A percentile compares a stretch with the other conserved stretches of the same genome.
phyloP scores from a whole-genome alignment of 1,140 invertebrate species.

The Caenorhabditis elegans region DNA sequence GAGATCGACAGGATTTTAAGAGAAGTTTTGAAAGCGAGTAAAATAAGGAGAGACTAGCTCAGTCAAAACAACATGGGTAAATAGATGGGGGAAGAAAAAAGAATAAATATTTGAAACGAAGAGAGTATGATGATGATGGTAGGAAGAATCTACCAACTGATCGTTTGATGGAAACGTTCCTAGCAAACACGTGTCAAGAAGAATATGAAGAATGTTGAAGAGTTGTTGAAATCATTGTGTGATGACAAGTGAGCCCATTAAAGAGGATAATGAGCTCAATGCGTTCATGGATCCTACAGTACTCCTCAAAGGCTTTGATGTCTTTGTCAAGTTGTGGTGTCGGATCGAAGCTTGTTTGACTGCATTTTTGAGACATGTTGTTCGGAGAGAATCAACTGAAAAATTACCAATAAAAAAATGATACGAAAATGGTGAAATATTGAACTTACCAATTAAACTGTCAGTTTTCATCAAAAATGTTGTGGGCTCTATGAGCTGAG shows the following conservation, averaged over 20 bases:
- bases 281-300: background rate
- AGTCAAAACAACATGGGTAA: conserved; percentile 27
- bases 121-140: background rate
- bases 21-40: conserved; percentile 23
- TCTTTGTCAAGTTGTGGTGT: background rate
- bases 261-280: background rate
- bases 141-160: conserved; percentile 26
- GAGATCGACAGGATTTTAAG: background rate
- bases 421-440: too few relatives aligned
- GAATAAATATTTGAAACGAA: conserved; percentile 25
- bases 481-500: conserved; percentile 15
- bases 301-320: background rate
- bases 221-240: background rate
- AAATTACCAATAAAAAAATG: background rate
- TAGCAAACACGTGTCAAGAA: background rate
- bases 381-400: conserved; percentile 16
- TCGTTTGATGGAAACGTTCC: background rate
- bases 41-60: background rate
- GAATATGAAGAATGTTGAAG: background rate
- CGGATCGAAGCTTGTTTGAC: background rate
- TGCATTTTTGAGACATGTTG: background rate
- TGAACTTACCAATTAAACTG: conserved; percentile 5
- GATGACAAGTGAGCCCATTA: background rate
- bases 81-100: background rate
- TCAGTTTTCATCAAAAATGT: background rate